Percentiles rank a stretch among this genome's conserved stretches.
Conservation (phyloP, 2,888 invertebrate species). For the Epinotia nisella region DNA sequence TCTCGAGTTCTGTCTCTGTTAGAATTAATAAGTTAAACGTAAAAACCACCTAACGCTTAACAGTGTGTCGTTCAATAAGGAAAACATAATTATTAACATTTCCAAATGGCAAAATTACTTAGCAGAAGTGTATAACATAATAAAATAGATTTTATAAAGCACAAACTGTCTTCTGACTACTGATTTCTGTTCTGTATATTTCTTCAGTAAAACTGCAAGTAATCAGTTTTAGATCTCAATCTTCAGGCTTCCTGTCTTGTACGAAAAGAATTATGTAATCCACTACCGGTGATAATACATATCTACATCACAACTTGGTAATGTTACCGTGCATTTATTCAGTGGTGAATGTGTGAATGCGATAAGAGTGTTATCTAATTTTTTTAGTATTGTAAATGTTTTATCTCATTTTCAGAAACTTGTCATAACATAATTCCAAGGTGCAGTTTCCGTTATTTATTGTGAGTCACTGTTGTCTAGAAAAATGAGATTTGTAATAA, state of each 20-base stretch:
- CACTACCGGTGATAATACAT: conserved; percentile 43
- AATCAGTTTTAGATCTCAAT: neutral
- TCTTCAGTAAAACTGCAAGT: too few relatives aligned
- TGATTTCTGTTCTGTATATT: neutral
- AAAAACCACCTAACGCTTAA: neutral
- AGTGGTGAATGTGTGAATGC: conserved; percentile 13
- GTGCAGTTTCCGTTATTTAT: conserved; percentile 10
- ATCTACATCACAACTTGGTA: conserved; percentile 44
- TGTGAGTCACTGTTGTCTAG: conserved; percentile 6
- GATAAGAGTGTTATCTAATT: conserved; percentile 19
- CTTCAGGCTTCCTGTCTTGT: neutral
- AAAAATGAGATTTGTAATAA: conserved; percentile 13
- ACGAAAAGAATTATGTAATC: neutral
- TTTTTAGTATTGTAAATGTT: conserved; percentile 22
- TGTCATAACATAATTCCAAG: conserved; percentile 11
- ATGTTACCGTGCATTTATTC: conserved; percentile 34
- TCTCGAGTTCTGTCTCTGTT: neutral
- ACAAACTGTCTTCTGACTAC: neutral
- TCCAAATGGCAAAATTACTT: conserved; percentile 9
- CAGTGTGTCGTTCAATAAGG: neutral
- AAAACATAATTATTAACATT: too few relatives aligned
- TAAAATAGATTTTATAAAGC: neutral
- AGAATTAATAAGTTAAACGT: neutral
- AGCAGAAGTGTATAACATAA: neutral
- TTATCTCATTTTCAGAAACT: conserved; percentile 15